Percentiles rank a stretch among this genome's conserved stretches.
phyloP scores from a whole-genome alignment of 2,797 vertebrate species.

The Tiaroga cobitis region DNA sequence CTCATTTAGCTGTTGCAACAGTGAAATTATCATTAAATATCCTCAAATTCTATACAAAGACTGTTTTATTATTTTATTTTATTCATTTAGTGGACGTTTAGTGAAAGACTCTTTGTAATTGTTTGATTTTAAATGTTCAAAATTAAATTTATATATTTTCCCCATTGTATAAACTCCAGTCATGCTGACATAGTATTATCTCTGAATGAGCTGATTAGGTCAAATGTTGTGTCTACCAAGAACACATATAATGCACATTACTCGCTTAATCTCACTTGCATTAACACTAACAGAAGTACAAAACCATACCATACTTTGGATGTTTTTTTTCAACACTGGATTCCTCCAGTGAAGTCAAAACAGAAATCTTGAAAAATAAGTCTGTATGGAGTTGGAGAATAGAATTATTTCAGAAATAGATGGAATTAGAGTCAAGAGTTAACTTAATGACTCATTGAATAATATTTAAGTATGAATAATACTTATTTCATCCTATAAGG shows the following conservation, averaged over 20 bases:
- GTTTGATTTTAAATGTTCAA: background rate
- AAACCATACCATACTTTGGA: background rate
- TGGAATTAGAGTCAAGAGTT: background rate
- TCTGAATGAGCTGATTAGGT: background rate
- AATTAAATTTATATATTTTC: background rate
- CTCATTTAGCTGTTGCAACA: background rate
- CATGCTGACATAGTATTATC: constrained; percentile 6
- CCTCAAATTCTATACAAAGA: background rate
- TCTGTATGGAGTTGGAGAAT: background rate
- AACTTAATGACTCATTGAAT: no score
- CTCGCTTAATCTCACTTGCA: background rate
- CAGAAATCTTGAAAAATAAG: background rate
- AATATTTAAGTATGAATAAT: no score
- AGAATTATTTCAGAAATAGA: background rate
- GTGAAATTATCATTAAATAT: constrained; percentile 17
- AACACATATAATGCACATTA: background rate
- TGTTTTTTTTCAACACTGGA: background rate
- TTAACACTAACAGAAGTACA: background rate
- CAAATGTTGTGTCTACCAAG: background rate
- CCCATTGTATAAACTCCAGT: background rate
- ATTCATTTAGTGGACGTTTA: background rate
- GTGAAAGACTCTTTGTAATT: background rate
- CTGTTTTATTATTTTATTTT: background rate
- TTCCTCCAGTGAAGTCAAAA: background rate
- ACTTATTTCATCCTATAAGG: background rate